phyloP scores from a whole-genome alignment of 1,140 invertebrate species.

The Dendroctonus ponderosae region DNA sequence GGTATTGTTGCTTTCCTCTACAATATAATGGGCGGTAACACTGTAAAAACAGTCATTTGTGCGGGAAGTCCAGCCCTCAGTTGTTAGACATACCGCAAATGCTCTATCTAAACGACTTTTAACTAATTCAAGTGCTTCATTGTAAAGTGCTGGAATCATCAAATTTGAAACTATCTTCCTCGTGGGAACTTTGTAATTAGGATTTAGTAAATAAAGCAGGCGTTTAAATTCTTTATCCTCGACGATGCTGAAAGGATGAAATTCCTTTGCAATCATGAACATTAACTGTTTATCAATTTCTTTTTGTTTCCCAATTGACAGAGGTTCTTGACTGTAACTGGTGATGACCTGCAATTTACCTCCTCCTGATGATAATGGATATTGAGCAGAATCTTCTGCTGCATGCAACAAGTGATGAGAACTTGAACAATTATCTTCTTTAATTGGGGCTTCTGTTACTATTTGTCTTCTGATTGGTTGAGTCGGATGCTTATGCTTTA shows the following conservation, averaged over 20 bases:
- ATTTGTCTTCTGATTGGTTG: too few species aligned
- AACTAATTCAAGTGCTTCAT: background rate
- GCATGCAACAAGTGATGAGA: too few species aligned
- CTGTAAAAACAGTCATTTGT: conserved; percentile 10
- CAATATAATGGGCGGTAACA: conserved; percentile 14
- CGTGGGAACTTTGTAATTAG: background rate
- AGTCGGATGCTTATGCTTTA: too few species aligned
- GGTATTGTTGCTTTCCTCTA: background rate
- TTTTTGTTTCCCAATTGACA: background rate
- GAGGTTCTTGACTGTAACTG: background rate
- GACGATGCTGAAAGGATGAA: background rate
- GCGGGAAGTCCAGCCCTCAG: conserved; percentile 1
- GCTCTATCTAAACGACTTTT: background rate
- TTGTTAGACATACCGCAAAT: conserved; percentile 1
- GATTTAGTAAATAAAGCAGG: background rate
- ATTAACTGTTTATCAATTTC: background rate
- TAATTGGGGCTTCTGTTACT: too few species aligned
- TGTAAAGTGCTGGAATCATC: background rate
- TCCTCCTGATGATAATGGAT: too few species aligned
- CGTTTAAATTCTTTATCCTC: background rate
- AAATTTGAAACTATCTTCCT: background rate
- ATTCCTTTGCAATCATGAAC: background rate
- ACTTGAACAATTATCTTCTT: too few species aligned
- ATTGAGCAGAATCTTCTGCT: too few species aligned
- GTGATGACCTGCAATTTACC: too few species aligned